Evolutionary conservation across 2,888 invertebrate genomes (phyloP), one percentile per base, ranked within the genome.

Genomic region (Rotaria macrura): DNA sequence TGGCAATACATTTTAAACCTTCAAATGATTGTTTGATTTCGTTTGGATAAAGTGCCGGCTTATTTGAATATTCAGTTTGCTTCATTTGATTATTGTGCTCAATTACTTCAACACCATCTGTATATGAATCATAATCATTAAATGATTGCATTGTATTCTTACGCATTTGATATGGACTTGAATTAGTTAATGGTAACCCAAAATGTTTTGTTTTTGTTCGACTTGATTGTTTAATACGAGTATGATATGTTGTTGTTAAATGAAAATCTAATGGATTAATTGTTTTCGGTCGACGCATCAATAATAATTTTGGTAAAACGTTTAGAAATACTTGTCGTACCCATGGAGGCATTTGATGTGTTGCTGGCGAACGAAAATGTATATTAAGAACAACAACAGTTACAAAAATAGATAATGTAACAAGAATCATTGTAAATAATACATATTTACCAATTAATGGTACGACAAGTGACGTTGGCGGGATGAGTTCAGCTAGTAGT

Each of bases 281-380:
- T 12, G 47, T 52, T 72, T 86, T 43, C 12, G 86, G 85, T 65
- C 86, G 87, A 84, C 85, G 85, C 94, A 97, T 97, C 88, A 96
- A 94, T 87, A 97, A 93, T 88, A 97, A 93, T 89, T 96, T 93
- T 25, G 97, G 97, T 88, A 97, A 93, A 89, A 97, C 95, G 91
- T 97, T 96, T 88, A 97, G 95, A 92, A 97, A 97, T 87, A 98
- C 95, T 88, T 95, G 93, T 90, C 96, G 94, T 87, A 97, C 96
- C 97, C 97, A 98, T 17, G 96, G 96, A 87, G 97, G 95, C 97
- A 98, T 98, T 89, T 94, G 94, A 92, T 98, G 97, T 85, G 98
- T 98, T 92, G 97, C 96, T 79, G 97, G 97, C 85, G 97, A 97
- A 85, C 98, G 94, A 92, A 98, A 98, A 93, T 91, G 90, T 29